Conservation (phyloP, 2,888 invertebrate genomes). For the Lepetodrilus schrolli region DNA sequence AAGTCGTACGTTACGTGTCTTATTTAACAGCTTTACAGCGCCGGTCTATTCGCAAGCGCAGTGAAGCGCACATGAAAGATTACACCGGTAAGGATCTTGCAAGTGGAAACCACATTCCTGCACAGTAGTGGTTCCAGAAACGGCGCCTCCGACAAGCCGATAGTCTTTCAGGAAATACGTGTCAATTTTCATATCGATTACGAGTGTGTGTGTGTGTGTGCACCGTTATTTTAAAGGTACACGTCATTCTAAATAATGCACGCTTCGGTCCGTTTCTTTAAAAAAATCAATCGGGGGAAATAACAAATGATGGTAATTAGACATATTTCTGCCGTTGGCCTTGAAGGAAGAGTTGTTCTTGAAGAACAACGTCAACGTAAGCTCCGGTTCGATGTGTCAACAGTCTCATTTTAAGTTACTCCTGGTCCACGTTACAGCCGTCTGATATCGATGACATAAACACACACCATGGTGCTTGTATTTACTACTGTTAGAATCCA, state of each 20-base stretch:
- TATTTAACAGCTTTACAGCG: background rate
- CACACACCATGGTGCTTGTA: background rate
- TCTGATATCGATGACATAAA: background rate
- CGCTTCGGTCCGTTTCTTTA: background rate
- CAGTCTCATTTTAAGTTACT: no score
- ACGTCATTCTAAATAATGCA: background rate
- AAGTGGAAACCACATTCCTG: background rate
- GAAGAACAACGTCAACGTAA: no score
- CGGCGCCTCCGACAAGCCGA: background rate
- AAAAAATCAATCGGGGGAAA: background rate
- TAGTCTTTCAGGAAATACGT: conserved; percentile 1
- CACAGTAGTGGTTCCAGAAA: background rate
- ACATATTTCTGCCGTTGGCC: background rate
- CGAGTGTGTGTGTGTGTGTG: background rate
- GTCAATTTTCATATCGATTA: conserved; percentile 14
- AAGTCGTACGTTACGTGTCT: background rate
- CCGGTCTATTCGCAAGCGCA: background rate
- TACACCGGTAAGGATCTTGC: background rate
- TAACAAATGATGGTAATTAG: conserved; percentile 8
- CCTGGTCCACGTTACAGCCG: no score
- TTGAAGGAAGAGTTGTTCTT: background rate
- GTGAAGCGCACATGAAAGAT: background rate
- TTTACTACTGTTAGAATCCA: background rate
- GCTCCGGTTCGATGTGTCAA: no score
- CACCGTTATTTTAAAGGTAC: background rate